Base-by-base conservation (phyloP, 1,140 invertebrate genomes). In the Trichonephila clavata region DNA sequence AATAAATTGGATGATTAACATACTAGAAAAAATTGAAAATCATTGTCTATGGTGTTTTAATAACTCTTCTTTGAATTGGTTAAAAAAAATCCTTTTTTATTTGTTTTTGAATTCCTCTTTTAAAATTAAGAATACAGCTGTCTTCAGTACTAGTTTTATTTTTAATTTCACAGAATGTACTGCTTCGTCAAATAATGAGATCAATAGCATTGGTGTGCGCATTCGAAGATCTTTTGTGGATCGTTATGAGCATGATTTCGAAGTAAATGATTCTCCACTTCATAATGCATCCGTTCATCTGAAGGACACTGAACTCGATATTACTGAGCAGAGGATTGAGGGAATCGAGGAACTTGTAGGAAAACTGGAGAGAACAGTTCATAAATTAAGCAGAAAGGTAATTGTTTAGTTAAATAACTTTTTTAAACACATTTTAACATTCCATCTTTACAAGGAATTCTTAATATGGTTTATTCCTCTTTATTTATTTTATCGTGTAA, bases 261-360 rank as follows among this genome's bases (percentile, higher is more conserved):
- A 10, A 16, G 65, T 84, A 20, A 71, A 27, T 60, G 77, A 71
- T n/a, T 59, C 77, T 16, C 60, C 90, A n/a, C 32, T n/a, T 20
- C 87, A 18, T 20, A 80, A 90, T 63, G 18, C 21, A 32, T 60
- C 68, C 0, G 4, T 16, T 60, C 50, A 43, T 59, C 10, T 21
- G 14, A 20, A 43, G 43, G 94, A 94, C 18, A 50, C 81, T 27
- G 92, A 94, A 63, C 71, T 94, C 16, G 95, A 95, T 32, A 94
- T 96, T 16, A 96, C 96, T 61, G 96, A 97, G 88, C 95, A 96
- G 65, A 96, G 97, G 43, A 95, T 97, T 10, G 96, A 96, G 94
- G 96, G 96, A 88, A 94, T 97, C 14, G 96, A 97, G 95, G 95
- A 96, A 80, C 95, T 96, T 8, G 96, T 97, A 6, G 95, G 96